phyloP scores from a whole-genome alignment of 2,797 vertebrate species.

The Alectoris magna region DNA sequence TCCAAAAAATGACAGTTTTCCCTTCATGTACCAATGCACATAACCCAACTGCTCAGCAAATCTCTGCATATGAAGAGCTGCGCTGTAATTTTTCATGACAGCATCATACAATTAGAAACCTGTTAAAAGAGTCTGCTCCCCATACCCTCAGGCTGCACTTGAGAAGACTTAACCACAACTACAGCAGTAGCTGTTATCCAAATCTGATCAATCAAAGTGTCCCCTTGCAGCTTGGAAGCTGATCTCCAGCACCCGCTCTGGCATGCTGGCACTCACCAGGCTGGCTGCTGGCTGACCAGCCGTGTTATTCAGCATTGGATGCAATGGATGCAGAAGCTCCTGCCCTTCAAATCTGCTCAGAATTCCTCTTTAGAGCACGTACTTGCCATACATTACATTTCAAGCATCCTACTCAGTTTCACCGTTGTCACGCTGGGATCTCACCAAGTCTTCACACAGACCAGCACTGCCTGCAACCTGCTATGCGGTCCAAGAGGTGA shows the following conservation, averaged over 20 bases:
- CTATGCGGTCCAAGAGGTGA: background rate
- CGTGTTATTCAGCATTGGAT: background rate
- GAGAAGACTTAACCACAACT: constrained; percentile 3
- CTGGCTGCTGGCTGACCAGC: background rate
- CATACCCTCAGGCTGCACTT: constrained; percentile 7
- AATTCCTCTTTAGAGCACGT: background rate
- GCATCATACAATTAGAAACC: background rate
- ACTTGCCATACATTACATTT: fast-evolving
- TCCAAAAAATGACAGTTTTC: background rate
- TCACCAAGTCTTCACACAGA: background rate
- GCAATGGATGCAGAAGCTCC: background rate
- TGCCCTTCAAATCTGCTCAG: background rate
- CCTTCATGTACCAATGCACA: background rate
- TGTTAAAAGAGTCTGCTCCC: background rate
- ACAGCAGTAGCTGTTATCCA: constrained; percentile 2
- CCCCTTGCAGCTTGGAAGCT: background rate
- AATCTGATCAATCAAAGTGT: constrained; percentile 15
- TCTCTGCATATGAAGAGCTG: background rate
- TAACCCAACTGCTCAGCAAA: background rate
- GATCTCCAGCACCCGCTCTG: background rate
- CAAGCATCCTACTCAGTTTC: background rate
- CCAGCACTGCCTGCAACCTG: background rate
- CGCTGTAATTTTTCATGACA: background rate
- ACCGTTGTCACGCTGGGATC: background rate
- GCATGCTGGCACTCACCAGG: background rate